Evolutionary conservation across 2,888 invertebrate species (phyloP).

Genomic region (Aleiodes alternator): DNA sequence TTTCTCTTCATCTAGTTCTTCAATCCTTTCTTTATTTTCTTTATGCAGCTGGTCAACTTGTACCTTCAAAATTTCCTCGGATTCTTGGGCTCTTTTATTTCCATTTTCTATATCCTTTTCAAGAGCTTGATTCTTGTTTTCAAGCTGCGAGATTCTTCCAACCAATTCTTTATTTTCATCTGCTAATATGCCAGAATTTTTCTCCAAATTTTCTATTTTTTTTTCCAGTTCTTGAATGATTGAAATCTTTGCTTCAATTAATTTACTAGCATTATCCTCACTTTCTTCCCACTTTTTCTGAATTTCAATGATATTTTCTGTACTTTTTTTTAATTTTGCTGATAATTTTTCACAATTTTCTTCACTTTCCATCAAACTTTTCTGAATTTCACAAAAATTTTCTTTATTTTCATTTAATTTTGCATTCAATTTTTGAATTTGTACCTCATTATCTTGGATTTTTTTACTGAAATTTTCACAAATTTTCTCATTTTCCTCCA

Average conservation of each 20-base stretch:
- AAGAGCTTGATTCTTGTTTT: conserved; percentile 39
- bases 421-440: conserved; percentile 7
- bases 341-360: neutral
- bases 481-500: conserved; percentile 38
- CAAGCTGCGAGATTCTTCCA: conserved; percentile 29
- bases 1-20: conserved; percentile 50
- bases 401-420: conserved; percentile 7
- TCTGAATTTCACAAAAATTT: neutral
- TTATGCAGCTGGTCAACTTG: conserved; percentile 52
- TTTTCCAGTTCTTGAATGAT: conserved; percentile 37
- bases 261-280: neutral
- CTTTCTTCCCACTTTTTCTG: neutral
- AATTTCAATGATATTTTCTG: neutral
- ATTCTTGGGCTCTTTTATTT: conserved; percentile 2
- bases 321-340: too few species aligned
- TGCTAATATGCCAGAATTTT: conserved; percentile 45
- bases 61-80: neutral
- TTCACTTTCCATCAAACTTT: conserved; percentile 6
- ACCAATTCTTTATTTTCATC: conserved; percentile 36
- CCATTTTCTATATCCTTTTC: conserved; percentile 42
- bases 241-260: conserved; percentile 6
- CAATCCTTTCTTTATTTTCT: conserved; percentile 52
- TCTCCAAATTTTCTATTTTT: conserved; percentile 35
- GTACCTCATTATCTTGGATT: neutral
- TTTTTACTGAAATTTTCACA: neutral